A percentile compares a stretch with the other conserved stretches of the same genome.
phyloP scores from a whole-genome alignment of 1,140 invertebrate genomes.

The Musca domestica region DNA sequence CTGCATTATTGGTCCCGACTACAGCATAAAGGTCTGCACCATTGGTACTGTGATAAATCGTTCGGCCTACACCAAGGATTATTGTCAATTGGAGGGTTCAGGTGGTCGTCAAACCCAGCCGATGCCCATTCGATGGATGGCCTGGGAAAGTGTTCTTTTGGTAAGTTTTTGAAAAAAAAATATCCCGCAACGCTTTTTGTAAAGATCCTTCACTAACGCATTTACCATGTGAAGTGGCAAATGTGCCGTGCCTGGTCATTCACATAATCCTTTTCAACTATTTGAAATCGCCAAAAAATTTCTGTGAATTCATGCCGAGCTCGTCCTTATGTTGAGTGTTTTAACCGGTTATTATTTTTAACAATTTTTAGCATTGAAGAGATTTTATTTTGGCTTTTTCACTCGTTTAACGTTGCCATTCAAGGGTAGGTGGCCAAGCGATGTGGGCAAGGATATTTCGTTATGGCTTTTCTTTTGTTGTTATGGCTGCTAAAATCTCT shows the following conservation, averaged over 20 bases:
- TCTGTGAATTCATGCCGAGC: background rate
- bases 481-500: background rate
- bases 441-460: background rate
- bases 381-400: background rate
- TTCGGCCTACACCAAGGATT: constrained; percentile 68
- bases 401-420: background rate
- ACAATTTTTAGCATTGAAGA: background rate
- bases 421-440: background rate
- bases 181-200: background rate
- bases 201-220: background rate
- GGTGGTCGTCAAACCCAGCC: constrained; percentile 55
- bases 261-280: background rate
- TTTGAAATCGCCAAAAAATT: background rate
- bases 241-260: background rate
- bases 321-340: background rate
- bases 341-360: background rate
- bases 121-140: constrained; percentile 75
- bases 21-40: constrained; percentile 80
- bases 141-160: constrained; percentile 80
- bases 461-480: background rate
- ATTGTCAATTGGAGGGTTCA: constrained; percentile 67
- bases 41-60: constrained; percentile 67
- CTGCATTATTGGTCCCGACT: constrained; percentile 77
- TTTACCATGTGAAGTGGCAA: background rate
- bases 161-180: constrained; percentile 57